Conservation (phyloP, 2,797 vertebrate genomes). For the Jordanella pulchra region DNA sequence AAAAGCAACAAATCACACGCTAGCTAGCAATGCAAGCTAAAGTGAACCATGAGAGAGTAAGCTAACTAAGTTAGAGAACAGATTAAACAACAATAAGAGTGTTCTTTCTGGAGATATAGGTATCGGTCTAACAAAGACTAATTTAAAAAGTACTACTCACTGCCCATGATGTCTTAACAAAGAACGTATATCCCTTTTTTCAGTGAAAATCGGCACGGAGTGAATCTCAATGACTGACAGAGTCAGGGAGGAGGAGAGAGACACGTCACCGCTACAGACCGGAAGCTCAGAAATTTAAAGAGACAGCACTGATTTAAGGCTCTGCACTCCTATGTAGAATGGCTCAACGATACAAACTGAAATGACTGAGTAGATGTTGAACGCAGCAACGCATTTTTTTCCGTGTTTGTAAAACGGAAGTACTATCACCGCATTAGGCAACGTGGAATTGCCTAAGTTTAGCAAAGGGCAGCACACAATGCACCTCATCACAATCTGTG, state of each 20-base stretch:
- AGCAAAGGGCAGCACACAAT: not conserved
- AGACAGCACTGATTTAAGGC: not conserved
- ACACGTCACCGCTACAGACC: conserved; percentile 73
- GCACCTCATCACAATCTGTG: not conserved
- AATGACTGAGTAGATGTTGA: too few relatives aligned
- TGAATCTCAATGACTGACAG: conserved; percentile 24
- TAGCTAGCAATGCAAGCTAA: conserved; percentile 42
- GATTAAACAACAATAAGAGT: not conserved
- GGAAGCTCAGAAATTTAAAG: conserved; percentile 30
- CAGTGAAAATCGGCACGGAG: conserved; percentile 15
- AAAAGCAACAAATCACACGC: conserved; percentile 12
- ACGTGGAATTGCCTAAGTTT: not conserved
- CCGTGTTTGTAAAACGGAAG: not conserved
- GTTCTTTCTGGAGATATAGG: accelerated
- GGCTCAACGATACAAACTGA: too few relatives aligned
- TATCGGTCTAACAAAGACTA: accelerated
- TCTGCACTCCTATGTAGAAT: not conserved
- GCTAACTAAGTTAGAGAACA: conserved; percentile 43
- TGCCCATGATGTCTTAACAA: conserved; percentile 67
- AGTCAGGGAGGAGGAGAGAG: conserved; percentile 48
- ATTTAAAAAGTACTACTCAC: conserved; percentile 60
- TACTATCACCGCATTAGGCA: not conserved
- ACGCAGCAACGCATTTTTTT: too few relatives aligned
- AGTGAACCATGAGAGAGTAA: conserved; percentile 10
- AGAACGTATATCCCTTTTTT: conserved; percentile 17